Percentiles rank a stretch among this genome's conserved stretches.
Evolutionary conservation across 2,888 invertebrate genomes (phyloP).

Genomic region (Cataglyphis livida): DNA sequence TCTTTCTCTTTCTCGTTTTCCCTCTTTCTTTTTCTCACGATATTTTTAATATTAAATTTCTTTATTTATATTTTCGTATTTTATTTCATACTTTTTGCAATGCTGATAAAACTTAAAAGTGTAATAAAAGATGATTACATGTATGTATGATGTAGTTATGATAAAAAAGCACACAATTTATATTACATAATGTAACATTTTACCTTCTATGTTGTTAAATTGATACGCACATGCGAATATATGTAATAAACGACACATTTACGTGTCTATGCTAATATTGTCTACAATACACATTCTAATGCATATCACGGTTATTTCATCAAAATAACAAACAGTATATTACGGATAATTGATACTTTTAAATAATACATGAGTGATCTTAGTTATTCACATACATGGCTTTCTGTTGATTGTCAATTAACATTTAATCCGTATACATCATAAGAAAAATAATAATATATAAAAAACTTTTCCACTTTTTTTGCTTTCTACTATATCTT

Average conservation of each 20-base stretch:
- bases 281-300: background rate
- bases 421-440: background rate
- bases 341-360: background rate
- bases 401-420: background rate
- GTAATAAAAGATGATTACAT: constrained; percentile 3
- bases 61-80: constrained; percentile 10
- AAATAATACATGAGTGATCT: background rate
- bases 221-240: background rate
- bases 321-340: constrained; percentile 1
- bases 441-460: background rate
- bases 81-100: background rate
- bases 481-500: no score
- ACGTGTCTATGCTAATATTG: constrained; percentile 18
- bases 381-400: background rate
- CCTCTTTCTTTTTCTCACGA: background rate
- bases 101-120: background rate
- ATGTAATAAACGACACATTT: constrained; percentile 26
- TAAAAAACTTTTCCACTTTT: background rate
- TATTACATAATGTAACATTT: constrained; percentile 19
- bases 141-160: background rate
- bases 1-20: no score
- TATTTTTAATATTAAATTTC: background rate
- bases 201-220: background rate
- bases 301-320: constrained; percentile 22
- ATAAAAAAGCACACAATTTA: background rate